Base-by-base conservation (phyloP, 2,888 invertebrate genomes). In the Dryomyza anilis region DNA sequence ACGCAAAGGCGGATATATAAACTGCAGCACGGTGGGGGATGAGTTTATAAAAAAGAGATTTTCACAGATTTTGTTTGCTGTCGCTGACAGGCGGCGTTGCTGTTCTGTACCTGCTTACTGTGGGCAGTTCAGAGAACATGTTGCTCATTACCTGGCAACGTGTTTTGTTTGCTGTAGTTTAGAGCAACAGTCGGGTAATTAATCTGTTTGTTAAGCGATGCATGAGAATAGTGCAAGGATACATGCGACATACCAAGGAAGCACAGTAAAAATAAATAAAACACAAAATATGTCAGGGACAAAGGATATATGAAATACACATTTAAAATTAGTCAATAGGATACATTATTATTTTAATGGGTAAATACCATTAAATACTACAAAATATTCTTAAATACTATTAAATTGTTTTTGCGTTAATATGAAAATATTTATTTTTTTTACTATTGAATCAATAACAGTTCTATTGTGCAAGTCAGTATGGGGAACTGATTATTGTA, bases 11-110 rank as follows among this genome's bases (percentile, higher is more conserved):
- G 5, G 43, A 43, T 16, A 16, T 7, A 33, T 33, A 33, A 43
- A 43, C 43, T 43, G 12, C 14, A 14, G 14, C n/a, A 43, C 43
- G n/a, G 16, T 16, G 14, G 43, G n/a, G n/a, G n/a, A n/a, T n/a
- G n/a, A n/a, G n/a, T n/a, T n/a, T n/a, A n/a, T n/a, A 60, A 48
- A 30, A 33, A 29, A 21, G 33, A 60, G 60, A 60, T 50, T 60
- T 60, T 36, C 60, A 33, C 23, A 50, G 50, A 60, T 60, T 59
- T 48, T 10, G 30, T 14, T 29, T 30, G 3, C 52, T 2, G 29
- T 52, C 52, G 10, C 21, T 14, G 23, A n/a, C 30, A 29, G 39
- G n/a, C 36, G 25, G 23, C 33, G 59, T 48, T 59, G 12, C 23
- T 46, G 46, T 8, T 33, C 25, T 39, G 39, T 39, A 14, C 14